phyloP scores from a whole-genome alignment of 1,140 invertebrate genomes.

The Panagrolaimus sp. region DNA sequence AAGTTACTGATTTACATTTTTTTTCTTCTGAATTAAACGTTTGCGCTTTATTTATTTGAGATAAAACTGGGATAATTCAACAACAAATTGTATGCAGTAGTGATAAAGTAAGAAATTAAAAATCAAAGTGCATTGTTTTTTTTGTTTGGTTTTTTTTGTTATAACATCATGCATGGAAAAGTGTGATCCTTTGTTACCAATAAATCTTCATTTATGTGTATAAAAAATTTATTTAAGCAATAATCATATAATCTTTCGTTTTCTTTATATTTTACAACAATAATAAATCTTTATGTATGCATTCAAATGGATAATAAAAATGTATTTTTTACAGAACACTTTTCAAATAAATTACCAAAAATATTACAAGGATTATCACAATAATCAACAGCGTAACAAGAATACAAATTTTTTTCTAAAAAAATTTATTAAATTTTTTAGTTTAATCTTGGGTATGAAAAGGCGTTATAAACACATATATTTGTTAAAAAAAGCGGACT shows the following conservation, averaged over 20 bases:
- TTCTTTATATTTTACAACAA: slow-evolving; percentile 9
- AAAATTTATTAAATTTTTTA: slow-evolving; percentile 14
- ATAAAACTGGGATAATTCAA: no score
- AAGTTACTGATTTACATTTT: no score
- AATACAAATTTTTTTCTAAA: slow-evolving; percentile 33
- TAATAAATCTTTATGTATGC: neutral
- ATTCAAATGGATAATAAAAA: neutral
- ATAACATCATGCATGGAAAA: no score
- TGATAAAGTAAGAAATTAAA: no score
- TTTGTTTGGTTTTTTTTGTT: no score
- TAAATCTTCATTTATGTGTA: no score
- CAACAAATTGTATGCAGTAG: no score
- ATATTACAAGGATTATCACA: slow-evolving; percentile 26
- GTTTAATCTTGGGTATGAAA: neutral
- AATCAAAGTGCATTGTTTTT: no score
- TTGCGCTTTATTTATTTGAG: no score
- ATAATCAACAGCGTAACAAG: slow-evolving; percentile 22
- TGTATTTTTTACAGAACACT: slow-evolving; percentile 17
- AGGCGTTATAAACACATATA: neutral
- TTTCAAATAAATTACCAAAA: slow-evolving; percentile 28
- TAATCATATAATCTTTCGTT: neutral
- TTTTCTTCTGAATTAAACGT: no score
- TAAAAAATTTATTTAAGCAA: no score
- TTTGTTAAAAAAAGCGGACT: neutral
- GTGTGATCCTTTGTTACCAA: no score